A percentile compares a stretch with the other conserved stretches of the same genome.
Evolutionary conservation across 2,797 vertebrate genomes (phyloP).

Genomic region (Anableps anableps): DNA sequence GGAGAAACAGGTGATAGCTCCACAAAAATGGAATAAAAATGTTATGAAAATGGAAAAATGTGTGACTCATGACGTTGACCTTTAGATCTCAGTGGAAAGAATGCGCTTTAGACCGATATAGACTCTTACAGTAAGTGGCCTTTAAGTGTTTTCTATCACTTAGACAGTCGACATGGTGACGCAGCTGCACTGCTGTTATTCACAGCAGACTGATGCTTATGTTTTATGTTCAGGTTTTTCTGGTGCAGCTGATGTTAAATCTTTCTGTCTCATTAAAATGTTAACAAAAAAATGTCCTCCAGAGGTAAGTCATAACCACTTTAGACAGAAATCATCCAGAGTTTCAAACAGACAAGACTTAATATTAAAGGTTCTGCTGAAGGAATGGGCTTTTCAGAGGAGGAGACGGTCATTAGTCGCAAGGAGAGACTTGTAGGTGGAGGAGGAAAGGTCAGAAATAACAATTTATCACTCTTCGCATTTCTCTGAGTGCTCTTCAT

Average conservation of each 20-base stretch:
- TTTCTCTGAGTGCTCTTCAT: background rate
- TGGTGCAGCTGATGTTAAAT: background rate
- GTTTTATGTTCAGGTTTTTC: background rate
- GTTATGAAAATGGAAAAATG: slow-evolving; percentile 18
- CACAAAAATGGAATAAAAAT: background rate
- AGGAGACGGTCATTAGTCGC: background rate
- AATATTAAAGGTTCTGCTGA: background rate
- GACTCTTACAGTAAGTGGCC: slow-evolving; percentile 15
- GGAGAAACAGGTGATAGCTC: background rate
- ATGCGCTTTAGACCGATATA: slow-evolving; percentile 31
- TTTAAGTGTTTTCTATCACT: slow-evolving; percentile 19
- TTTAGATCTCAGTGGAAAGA: slow-evolving; percentile 37
- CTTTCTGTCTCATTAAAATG: background rate
- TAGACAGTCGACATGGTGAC: background rate
- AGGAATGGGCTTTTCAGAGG: background rate
- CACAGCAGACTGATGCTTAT: background rate
- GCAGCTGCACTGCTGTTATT: background rate
- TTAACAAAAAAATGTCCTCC: background rate
- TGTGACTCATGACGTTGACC: slow-evolving; percentile 12
- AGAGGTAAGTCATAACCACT: background rate
- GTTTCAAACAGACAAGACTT: background rate
- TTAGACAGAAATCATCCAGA: background rate
- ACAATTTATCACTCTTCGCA: background rate
- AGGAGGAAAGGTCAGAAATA: background rate
- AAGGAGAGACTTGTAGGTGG: background rate